Base-by-base conservation (phyloP, 2,797 vertebrate genomes). In the Pogonophryne albipinna region DNA sequence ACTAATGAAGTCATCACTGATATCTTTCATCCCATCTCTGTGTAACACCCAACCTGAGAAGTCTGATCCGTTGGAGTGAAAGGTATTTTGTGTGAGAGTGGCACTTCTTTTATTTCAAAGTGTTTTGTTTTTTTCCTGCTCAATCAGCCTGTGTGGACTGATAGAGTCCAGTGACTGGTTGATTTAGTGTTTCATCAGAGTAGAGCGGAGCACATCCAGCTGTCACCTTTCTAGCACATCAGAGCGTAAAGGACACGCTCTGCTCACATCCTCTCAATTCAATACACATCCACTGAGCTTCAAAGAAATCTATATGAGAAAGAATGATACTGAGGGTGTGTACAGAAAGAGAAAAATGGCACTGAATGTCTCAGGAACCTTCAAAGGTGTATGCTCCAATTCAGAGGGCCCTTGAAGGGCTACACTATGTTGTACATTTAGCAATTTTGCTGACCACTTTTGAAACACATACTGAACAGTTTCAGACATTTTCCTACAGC, bases 141-240 rank as follows among this genome's bases (percentile, higher is more conserved):
- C 41, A 34, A 55, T 78, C 72, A 74, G n/a, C 52, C 1, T 17
- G 6, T 31, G 60, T 65, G 53, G 61, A 76, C 53, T 27, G 12
- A 47, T 9, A 47, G 38, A 74, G 66, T 58, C 66, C 41, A 72
- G 44, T 5, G 27, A 52, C 62, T 62, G 42, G 7, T 46, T 82
- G 66, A 85, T 76, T 10, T 52, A 63, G 11, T 71, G 60, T 16
- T 41, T 73, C 47, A 49, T 76, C 59, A 70, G 45, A 68, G 20
- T 16, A 31, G 51, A 82, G 74, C 12, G 6, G 44, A 51, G 53
- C 7, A 42, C 66, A 66, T 67, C 74, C 79, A 78, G 55, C 72
- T 65, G 68, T 65, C 75, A 55, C 63, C 61, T 80, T 76, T 86
- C n/a, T 15, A 82, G 62, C 64, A 75, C 58, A 73, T 31, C 13